These are phyloP conservation scores for Lindbergichthys nudifrons DNA, from an alignment of 2,797 vertebrate genomes.

Conservation along the genomic window DNA sequence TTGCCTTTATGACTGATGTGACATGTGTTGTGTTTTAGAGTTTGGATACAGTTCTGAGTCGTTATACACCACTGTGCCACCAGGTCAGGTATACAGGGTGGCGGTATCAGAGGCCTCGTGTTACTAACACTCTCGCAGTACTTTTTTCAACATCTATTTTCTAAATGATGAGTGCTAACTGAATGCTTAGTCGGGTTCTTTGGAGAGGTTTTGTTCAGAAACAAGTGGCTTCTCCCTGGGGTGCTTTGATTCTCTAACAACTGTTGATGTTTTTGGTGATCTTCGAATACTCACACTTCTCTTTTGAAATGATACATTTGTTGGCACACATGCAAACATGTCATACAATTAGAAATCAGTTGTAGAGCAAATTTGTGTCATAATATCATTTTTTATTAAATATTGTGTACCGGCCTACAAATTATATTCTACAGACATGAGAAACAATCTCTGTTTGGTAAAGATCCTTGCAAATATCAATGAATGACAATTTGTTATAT, in stretches of 20 bases:
- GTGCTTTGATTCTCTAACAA: constrained; percentile 41
- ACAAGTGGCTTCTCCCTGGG: constrained; percentile 18
- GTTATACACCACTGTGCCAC: constrained; percentile 71
- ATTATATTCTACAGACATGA: no score
- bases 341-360: neutral
- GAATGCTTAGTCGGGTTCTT: constrained; percentile 15
- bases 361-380: no score
- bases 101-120: constrained; percentile 27
- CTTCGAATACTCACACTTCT: neutral
- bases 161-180: constrained; percentile 42
- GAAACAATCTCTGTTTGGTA: no score
- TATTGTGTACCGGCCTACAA: no score
- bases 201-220: constrained; percentile 18
- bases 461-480: no score
- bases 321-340: neutral
- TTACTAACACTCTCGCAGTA: constrained; percentile 68
- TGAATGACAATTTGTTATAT: no score
- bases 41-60: constrained; percentile 77
- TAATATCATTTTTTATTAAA: no score
- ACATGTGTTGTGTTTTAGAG: constrained; percentile 77
- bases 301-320: neutral
- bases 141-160: constrained; percentile 23
- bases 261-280: constrained; percentile 52
- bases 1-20: constrained; percentile 26
- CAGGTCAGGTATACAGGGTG: constrained; percentile 77